Evolutionary conservation across 2,113 vertebrate genomes (phyloP), one percentile per base, ranked within the genome.

Genomic region (Hemichromis elongatus): DNA sequence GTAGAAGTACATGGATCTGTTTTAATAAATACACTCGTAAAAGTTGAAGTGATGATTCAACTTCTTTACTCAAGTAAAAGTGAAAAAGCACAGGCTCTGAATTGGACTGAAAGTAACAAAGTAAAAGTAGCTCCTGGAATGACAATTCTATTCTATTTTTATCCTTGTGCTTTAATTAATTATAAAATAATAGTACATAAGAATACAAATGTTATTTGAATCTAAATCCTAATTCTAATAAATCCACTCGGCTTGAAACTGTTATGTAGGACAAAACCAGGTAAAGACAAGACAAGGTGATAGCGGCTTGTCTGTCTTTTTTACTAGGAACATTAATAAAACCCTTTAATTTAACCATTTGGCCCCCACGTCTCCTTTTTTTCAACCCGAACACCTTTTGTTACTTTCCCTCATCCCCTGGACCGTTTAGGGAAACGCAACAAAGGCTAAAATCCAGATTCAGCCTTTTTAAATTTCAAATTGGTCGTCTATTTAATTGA

Each of bases 1-100:
- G 59, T 63, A 37, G 19, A 63, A 37, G 33, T 7, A 37, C 59
- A 63, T 0, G 0, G 35, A 37, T n/a, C 0, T n/a, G 6, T 35
- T 30, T 63, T 35, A 12, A 28, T 30, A 63, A 37, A 63, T n/a
- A 63, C 33, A 63, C 2, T 63, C 37, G 59, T 21, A 63, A 7
- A 63, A 37, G 28, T 28, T 3, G 28, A 28, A 28, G 28, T 28
- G 4, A 28, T 28, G 28, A 28, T 28, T 28, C 3, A 28, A 28
- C 28, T 28, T 28, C 28, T 28, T 28, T 28, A 28, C 28, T 28
- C 28, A 28, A 28, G 28, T 28, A 28, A 28, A 28, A 28, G 28
- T 28, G 28, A 28, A 28, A 28, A 28, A 28, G 28, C 28, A 28
- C 28, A 28, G 28, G 28, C 28, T 28, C 4, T 28, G 28, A 28